Conservation (phyloP, 2,797 vertebrate genomes). For the Macroramphosus scolopax region DNA sequence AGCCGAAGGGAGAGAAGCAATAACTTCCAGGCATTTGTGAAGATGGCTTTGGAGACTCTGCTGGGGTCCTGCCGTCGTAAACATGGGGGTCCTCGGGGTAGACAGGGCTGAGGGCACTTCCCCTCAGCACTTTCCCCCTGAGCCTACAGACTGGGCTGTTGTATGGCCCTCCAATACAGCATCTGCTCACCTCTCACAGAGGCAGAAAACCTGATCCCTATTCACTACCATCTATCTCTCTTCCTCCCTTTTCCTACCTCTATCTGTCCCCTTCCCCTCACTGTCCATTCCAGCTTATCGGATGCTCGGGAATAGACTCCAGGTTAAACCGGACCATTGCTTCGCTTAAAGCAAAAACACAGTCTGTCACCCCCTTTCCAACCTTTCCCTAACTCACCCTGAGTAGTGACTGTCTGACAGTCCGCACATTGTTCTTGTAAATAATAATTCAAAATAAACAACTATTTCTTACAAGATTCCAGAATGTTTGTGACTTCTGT, state of each 20-base stretch:
- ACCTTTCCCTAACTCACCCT: constrained; percentile 20
- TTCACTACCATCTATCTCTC: constrained; percentile 58
- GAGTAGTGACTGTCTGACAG: constrained; percentile 50
- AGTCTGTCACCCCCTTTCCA: constrained; percentile 21
- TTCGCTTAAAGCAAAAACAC: constrained; percentile 31
- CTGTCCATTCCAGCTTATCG: constrained; percentile 27
- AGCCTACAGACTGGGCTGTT: constrained; percentile 38
- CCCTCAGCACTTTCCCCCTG: constrained; percentile 1
- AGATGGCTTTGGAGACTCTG: constrained; percentile 82
- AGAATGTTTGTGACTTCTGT: constrained; percentile 4
- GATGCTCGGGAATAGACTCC: constrained; percentile 44
- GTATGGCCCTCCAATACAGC: constrained; percentile 36
- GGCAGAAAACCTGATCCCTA: constrained; percentile 55
- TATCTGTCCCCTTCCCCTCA: constrained; percentile 19
- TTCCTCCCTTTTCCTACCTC: not conserved
- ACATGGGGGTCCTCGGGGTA: constrained; percentile 59
- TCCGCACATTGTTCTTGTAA: constrained; percentile 62
- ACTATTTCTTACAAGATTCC: constrained; percentile 65
- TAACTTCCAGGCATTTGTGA: constrained; percentile 83
- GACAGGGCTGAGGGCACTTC: constrained; percentile 63
- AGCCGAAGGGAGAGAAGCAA: constrained; percentile 86
- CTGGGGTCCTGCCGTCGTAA: constrained; percentile 80
- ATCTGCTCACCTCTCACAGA: constrained; percentile 54
- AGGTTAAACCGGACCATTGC: constrained; percentile 32
- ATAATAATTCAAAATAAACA: constrained; percentile 70